Base-by-base conservation (phyloP, 2,888 invertebrate genomes). In the Tethea ocularis region DNA sequence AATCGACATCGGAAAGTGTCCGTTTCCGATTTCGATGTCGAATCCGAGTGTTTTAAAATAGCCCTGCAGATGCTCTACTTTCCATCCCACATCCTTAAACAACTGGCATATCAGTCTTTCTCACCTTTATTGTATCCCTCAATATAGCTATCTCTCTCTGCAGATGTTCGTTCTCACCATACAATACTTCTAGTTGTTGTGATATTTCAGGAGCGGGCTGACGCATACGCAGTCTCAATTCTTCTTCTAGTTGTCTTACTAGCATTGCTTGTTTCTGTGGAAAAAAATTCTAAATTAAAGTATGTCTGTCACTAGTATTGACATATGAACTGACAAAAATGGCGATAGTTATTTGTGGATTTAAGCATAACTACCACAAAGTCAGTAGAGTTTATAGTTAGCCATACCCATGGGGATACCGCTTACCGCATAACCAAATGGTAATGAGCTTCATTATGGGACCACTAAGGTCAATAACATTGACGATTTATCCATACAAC, bases 221-320 rank as follows among this genome's bases (percentile, higher is more conserved):
- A 38, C 98, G 94, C 96, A 97, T 96, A 74, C 98, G 94, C 91
- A 97, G 94, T 80, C 98, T 94, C 61, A 98, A 93, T 90, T 98
- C 98, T 85, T 98, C 98, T 88, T 98, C 98, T 75, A 98, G 91
- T 88, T 98, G 98, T 41, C 98, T 95, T 61, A 98, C 98, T 86
- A 98, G 94, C 96, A 98, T 97, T 57, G 97, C 97, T 96, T 98
- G 98, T 97, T 98, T 98, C 98, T 98, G 95, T 53, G 94, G 22
- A 20, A 7, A 8, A 54, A 67, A 17, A 24, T 24, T 24, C 20
- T 52, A n/a, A 6, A 52, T n/a, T n/a, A n/a, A 38, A n/a, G n/a
- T n/a, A 38, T 38, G 15, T 15, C 36, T n/a, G n/a, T 38, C 38
- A 6, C 6, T n/a, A n/a, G n/a, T n/a, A 13, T 4, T 15, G 15